These are phyloP conservation scores for Phengaris arion DNA, from an alignment of 2,888 invertebrate genomes.

Conservation along the genomic window DNA sequence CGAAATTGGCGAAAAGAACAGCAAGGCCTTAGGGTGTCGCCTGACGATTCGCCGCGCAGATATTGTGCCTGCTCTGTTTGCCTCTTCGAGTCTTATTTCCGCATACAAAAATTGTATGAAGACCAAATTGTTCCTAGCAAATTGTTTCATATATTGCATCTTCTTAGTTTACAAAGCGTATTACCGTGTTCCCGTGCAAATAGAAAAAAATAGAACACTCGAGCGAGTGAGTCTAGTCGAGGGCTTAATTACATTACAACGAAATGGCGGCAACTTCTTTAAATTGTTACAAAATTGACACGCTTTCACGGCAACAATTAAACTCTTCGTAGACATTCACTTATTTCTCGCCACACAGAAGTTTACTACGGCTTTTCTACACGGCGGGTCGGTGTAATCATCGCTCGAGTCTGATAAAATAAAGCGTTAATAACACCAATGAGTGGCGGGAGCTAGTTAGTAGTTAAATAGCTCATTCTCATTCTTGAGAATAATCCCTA, in stretches of 20 bases:
- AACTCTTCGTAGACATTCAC: constrained; percentile 24
- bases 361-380: not conserved
- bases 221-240: constrained; percentile 9
- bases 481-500: constrained; percentile 76
- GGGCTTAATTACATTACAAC: constrained; percentile 9
- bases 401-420: constrained; percentile 25
- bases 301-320: not conserved
- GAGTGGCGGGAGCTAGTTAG: constrained; percentile 67
- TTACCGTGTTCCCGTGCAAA: constrained; percentile 33
- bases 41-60: constrained; percentile 69
- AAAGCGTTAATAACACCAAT: constrained; percentile 47
- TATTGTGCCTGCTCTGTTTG: constrained; percentile 75
- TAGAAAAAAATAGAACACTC: constrained; percentile 31
- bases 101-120: constrained; percentile 65
- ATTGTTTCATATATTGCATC: constrained; percentile 51
- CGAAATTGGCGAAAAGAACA: constrained; percentile 68
- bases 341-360: not conserved
- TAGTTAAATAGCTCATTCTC: constrained; percentile 76
- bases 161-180: constrained; percentile 32
- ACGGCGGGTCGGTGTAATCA: not conserved
- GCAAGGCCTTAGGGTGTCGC: constrained; percentile 67
- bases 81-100: constrained; percentile 74
- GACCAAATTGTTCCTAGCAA: constrained; percentile 63
- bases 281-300: constrained; percentile 19
- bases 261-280: constrained; percentile 5